phyloP scores from a whole-genome alignment of 64 coral and sea anemone species.

The Montipora cactus region DNA sequence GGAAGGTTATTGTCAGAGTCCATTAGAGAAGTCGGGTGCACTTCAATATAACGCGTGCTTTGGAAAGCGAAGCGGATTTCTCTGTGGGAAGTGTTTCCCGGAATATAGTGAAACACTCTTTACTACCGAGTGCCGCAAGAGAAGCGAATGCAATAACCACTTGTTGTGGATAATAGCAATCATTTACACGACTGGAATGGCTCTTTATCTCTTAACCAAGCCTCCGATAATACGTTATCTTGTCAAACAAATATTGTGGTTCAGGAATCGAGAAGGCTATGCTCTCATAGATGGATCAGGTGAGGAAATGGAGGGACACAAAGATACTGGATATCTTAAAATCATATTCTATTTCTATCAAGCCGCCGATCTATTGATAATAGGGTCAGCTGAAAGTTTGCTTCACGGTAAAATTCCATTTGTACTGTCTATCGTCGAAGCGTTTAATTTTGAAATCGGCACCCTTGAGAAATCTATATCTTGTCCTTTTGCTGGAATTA shows the following conservation, averaged over 20 bases:
- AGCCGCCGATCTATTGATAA: conserved; percentile 56
- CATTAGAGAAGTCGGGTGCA: background rate
- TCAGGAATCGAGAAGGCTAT: no score
- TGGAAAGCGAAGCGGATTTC: conserved; percentile 22
- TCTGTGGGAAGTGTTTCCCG: conserved; percentile 47
- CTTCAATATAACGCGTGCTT: conserved; percentile 40
- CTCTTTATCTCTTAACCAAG: no score
- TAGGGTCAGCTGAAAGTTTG: background rate
- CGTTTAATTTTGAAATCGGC: conserved; percentile 46
- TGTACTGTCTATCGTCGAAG: background rate
- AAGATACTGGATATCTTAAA: conserved; percentile 58
- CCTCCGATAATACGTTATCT: no score
- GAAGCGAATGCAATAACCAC: no score
- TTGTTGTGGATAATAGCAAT: no score
- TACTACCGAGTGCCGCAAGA: no score
- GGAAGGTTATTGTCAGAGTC: conserved; percentile 54
- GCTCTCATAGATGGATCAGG: no score
- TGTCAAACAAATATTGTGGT: no score
- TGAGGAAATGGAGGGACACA: no score
- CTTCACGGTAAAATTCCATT: background rate
- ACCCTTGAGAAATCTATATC: background rate
- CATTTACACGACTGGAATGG: no score
- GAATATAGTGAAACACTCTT: background rate
- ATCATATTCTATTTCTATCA: conserved; percentile 77
- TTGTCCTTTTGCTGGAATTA: conserved; percentile 23